Evolutionary conservation across 2,888 invertebrate species (phyloP), one percentile per base, ranked within the genome.

Genomic region (Drosophila phalerata): DNA sequence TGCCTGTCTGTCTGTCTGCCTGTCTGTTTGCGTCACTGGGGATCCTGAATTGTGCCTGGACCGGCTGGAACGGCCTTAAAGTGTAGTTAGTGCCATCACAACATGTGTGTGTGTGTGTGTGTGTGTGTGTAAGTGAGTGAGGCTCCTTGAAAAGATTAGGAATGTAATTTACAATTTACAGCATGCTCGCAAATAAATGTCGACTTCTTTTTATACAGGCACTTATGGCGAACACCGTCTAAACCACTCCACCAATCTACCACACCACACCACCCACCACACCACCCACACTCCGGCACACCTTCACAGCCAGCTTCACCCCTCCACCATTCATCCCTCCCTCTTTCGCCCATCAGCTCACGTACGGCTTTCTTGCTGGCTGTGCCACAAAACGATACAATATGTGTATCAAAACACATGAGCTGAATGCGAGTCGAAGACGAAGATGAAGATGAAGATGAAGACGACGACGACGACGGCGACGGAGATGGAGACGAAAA

Each of bases 131-230:
- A 62, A 65, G 62, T 52, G 42, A 45, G 60, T 53, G 62, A 34
- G 53, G 64, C 76, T 67, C 69, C 73, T 76, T 78, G 75, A 74
- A 87, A 82, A 85, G 85, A 85, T 85, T 85, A 85, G 88, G 82
- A 85, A 85, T 87, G 85, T 85, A 85, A 85, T 85, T 85, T 85
- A 85, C 87, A 85, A 85, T 85, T 85, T 85, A 85, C 88, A 87
- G 81, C 87, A 87, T 87, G 87, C 81, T 87, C 87, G 81, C 87
- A 85, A 85, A 85, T 85, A 85, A 85, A 87, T 85, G 85, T 85
- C 85, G 83, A 81, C 85, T 87, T 87, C 82, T 80, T 87, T 82
- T 85, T 84, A 84, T 86, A 71, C 80, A 74, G 85, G 78, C 85
- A 85, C 87, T 85, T 85, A 77, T 78, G 79, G 79, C 82, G 60